Evolutionary conservation across 2,797 vertebrate genomes (phyloP), one percentile per base, ranked within the genome.

Genomic region (Aeoliscus strigatus): DNA sequence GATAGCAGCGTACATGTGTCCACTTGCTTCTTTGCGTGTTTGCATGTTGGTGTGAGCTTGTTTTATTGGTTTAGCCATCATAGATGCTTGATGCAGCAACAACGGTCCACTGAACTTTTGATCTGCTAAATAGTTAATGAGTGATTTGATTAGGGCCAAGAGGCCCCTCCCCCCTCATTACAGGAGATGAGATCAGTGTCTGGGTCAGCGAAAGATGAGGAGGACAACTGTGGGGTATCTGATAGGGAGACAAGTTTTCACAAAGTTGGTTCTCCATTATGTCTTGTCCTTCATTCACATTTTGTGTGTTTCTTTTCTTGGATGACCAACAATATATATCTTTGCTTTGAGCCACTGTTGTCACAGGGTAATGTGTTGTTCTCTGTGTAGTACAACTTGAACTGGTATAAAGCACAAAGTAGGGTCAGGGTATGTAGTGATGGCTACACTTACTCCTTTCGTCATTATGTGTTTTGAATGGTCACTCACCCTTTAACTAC

Each of bases 121-220:
- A 92, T 91, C 88, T 83, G 78, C 84, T 97, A 86, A 94, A 96
- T 96, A 91, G 86, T 95, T 96, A 89, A 97, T 94, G 91, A 92
- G 87, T 80, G 87, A 86, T 90, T 91, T 93, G 91, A 92, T 93
- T 90, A 92, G 90, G 87, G 88, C 89, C 88, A 90, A 71, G 71
- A 73, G 56, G 46, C 39, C 41, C 51, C 11, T 14, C 39, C 43
- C 27, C 61, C 71, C 79, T 86, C 89, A 82, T 89, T 88, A 70
- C 48, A 50, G 56, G 45, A 90, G 85, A 87, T 90, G 86, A 91
- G 89, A 87, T 85, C 85, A 85, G 81, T 90, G 87, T 91, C 91
- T 92, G 88, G 88, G 83, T 89, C 49, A 68, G 56, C 69, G 33
- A 62, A 38, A 28, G 28, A 33, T 77, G 82, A 64, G 74, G 45